Evolutionary conservation across 92 coral and sea anemone species (phyloP).

Genomic region (Zoanthus solanderi): DNA sequence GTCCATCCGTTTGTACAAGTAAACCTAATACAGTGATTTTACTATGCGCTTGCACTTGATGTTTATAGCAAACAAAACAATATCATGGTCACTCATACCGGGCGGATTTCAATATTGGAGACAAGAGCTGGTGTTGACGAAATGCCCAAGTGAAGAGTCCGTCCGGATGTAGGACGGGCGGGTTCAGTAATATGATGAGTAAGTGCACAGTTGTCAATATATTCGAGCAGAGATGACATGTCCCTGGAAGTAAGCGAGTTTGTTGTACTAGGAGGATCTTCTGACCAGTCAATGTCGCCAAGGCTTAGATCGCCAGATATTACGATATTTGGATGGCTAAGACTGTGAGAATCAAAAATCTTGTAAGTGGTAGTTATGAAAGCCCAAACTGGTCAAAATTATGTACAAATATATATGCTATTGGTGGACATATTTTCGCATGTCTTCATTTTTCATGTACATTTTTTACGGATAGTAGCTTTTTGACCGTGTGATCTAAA

Average conservation of each 20-base stretch:
- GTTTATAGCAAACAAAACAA: too few relatives aligned
- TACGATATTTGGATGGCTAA: not conserved
- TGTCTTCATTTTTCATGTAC: too few relatives aligned
- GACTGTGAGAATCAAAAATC: slow-evolving; percentile 27
- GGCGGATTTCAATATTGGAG: not conserved
- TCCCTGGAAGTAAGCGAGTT: slow-evolving; percentile 30
- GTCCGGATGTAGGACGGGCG: slow-evolving; percentile 3
- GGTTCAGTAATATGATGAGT: slow-evolving; percentile 17
- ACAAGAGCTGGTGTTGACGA: slow-evolving; percentile 36
- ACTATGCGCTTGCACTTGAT: too few relatives aligned
- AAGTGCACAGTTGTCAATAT: slow-evolving; percentile 1
- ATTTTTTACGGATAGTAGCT: too few relatives aligned
- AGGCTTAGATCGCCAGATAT: slow-evolving; percentile 22
- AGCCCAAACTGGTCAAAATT: too few relatives aligned
- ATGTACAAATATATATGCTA: too few relatives aligned
- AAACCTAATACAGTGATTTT: too few relatives aligned
- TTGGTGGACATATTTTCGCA: too few relatives aligned
- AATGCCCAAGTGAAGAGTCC: slow-evolving; percentile 20
- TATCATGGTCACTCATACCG: too few relatives aligned
- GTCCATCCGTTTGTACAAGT: too few relatives aligned
- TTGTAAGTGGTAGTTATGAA: slow-evolving; percentile 12
- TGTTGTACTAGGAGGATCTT: slow-evolving; percentile 39
- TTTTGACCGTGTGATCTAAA: too few relatives aligned
- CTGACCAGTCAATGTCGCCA: slow-evolving; percentile 39
- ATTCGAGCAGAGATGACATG: slow-evolving; percentile 3